Evolutionary conservation across 1,140 invertebrate species (phyloP).

Genomic region (Zaprionus ornatus): DNA sequence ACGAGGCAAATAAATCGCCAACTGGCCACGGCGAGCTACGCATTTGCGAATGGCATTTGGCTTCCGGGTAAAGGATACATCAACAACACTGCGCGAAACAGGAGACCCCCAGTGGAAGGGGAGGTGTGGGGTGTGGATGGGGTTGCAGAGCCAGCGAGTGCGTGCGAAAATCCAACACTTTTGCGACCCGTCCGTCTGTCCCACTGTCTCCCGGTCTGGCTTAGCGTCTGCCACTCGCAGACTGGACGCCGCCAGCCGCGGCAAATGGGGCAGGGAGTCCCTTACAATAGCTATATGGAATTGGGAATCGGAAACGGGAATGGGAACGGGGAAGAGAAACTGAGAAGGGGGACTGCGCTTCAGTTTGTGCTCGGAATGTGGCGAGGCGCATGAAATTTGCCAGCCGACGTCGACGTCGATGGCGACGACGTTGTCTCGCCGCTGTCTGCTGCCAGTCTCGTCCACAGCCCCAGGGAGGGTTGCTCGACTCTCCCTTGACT

Average conservation of each 20-base stretch:
- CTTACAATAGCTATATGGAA: background rate
- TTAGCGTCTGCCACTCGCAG: constrained; percentile 44
- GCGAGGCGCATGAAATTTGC: constrained; percentile 30
- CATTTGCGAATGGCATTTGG: constrained; percentile 72
- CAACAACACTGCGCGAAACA: constrained; percentile 42
- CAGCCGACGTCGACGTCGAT: constrained; percentile 30
- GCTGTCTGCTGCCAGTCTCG: constrained; percentile 73
- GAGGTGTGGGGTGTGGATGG: background rate
- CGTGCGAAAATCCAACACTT: constrained; percentile 79
- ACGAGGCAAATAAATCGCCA: constrained; percentile 73
- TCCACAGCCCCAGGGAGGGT: constrained; percentile 43
- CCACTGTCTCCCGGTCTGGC: constrained; percentile 20
- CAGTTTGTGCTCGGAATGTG: constrained; percentile 16
- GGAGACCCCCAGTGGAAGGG: constrained; percentile 8
- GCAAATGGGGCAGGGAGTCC: background rate
- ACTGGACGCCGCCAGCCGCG: constrained; percentile 70
- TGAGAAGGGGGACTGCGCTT: background rate
- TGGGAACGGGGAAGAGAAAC: background rate
- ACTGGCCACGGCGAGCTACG: constrained; percentile 46
- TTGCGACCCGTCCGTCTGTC: constrained; percentile 63
- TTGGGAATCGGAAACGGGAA: background rate
- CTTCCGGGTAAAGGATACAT: constrained; percentile 78
- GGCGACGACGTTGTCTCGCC: constrained; percentile 70
- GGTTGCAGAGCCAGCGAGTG: constrained; percentile 42
- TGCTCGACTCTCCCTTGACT: constrained; percentile 32